A percentile compares a stretch with the other conserved stretches of the same genome.
These are phyloP conservation scores for Nesometra sesokonis DNA, from an alignment of 35 echinoderm and acorn worm species.

Conservation along the genomic window DNA sequence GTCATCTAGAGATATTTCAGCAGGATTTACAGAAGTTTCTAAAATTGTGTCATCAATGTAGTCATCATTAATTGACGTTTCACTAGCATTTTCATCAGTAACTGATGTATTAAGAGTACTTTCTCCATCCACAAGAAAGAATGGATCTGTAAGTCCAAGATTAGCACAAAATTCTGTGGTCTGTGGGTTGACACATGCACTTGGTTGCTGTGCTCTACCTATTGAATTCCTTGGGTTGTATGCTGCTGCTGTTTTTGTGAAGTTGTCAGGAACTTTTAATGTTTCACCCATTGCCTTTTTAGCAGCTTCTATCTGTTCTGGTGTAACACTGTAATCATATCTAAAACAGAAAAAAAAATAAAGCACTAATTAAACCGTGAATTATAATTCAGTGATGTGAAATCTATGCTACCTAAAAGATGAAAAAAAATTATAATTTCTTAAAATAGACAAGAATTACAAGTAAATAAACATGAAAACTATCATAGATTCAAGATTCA, in stretches of 20 bases:
- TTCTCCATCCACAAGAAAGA: not conserved
- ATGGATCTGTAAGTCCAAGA: conserved; percentile 48
- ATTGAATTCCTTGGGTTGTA: conserved; percentile 55
- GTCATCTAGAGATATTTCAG: not conserved
- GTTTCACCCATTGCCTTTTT: conserved; percentile 42
- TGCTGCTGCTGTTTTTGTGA: conserved; percentile 53
- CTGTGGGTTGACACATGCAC: conserved; percentile 57
- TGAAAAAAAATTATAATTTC: not conserved
- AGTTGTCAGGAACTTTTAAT: conserved; percentile 61
- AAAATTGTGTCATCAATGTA: not conserved
- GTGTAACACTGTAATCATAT: conserved; percentile 44
- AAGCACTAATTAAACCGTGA: too few species aligned
- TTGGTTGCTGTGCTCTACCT: conserved; percentile 38
- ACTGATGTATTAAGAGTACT: not conserved
- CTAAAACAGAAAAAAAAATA: conserved; percentile 1
- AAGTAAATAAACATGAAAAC: too few species aligned
- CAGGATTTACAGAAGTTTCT: not conserved
- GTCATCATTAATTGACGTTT: not conserved
- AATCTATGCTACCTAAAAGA: not conserved
- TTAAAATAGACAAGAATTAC: not conserved
- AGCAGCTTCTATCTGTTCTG: conserved; percentile 48
- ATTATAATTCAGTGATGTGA: not conserved
- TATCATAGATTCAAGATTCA: too few species aligned
- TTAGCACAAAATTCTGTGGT: conserved; percentile 67
- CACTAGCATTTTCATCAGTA: not conserved